Percentiles rank a stretch among this genome's conserved stretches.
Conservation (phyloP, 2,888 invertebrate genomes). For the Epinotia demarniana region DNA sequence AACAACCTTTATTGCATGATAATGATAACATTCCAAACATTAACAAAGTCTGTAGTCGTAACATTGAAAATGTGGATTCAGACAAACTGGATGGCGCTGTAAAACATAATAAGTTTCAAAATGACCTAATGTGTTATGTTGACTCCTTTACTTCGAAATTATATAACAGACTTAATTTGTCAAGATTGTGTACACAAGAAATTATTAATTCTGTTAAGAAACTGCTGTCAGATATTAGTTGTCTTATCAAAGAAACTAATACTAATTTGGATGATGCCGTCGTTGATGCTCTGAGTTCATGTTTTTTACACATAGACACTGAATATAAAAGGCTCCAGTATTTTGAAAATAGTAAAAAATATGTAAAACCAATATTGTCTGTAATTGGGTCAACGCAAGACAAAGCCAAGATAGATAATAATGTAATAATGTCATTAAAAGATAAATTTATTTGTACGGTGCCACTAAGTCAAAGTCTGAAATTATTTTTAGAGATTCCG, state of each 20-base stretch:
- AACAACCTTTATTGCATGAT: constrained; percentile 14
- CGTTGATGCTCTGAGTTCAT: not conserved
- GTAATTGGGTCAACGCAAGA: not conserved
- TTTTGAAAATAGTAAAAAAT: not conserved
- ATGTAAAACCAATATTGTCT: not conserved
- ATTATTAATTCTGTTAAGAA: constrained; percentile 1
- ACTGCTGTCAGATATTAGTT: not conserved
- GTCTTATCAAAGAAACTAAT: not conserved
- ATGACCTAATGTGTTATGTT: constrained; percentile 11
- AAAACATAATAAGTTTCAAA: not conserved
- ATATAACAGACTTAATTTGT: constrained; percentile 6
- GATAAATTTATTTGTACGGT: not conserved
- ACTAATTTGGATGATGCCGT: not conserved
- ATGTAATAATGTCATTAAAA: constrained; percentile 1
- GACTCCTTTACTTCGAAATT: constrained; percentile 10
- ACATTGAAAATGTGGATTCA: constrained; percentile 1
- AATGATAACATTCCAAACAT: constrained; percentile 5
- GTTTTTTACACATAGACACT: not conserved
- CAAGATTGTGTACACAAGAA: not conserved
- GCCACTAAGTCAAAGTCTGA: not conserved
- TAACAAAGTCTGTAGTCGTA: constrained; percentile 6
- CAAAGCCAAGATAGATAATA: not conserved
- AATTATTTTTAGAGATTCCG: constrained; percentile 3
- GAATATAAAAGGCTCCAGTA: not conserved
- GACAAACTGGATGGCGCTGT: not conserved